Base-by-base conservation (phyloP, 2,797 vertebrate species). In the Austrolebias charrua region DNA sequence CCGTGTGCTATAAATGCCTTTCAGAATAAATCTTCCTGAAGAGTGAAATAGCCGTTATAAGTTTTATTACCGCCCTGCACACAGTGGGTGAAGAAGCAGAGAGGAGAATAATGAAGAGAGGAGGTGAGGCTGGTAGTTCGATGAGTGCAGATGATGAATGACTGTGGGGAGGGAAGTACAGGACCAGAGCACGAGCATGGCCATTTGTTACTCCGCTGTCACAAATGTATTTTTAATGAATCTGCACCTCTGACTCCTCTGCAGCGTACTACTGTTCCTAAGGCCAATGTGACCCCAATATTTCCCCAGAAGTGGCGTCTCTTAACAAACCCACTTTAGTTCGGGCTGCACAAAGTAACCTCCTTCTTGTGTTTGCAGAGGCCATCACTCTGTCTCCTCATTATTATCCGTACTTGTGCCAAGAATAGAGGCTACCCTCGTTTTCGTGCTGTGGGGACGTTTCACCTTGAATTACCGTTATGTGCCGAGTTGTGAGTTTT, bases 141-240 rank as follows among this genome's bases (percentile, higher is more conserved):
- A 81, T 70, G 82, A 76, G 71, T 68, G 74, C 86, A 92, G 93
- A 94, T 97, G 78, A 89, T 97, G 79, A 93, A 97, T 74, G 95
- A 94, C 84, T 94, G 87, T 35, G 91, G 95, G 60, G 63, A 95
- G 84, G 93, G 90, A 40, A 0, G 76, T 91, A 40, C 81, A 94
- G 12, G 92, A 92, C 78, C 95, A 93, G 94, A 95, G 76, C 93
- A 92, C 55, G 91, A 92, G 77, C 76, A 43, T 60, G 33, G 78
- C 83, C 84, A 87, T 88, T 91, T 88, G 86, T 90, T 90, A 82
- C 83, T 76, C 75, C 55, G 78, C 83, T 88, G 89, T 89, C 89
- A 89, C 82, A 87, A 76, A 88, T 90, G 84, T 84, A 86, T 91
- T 90, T 92, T 91, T 91, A 91, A 92, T 92, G 95, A 98, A 81